These are phyloP conservation scores for Sclerodermus sp. DNA, from an alignment of 2,888 invertebrate species.

Conservation along the genomic window DNA sequence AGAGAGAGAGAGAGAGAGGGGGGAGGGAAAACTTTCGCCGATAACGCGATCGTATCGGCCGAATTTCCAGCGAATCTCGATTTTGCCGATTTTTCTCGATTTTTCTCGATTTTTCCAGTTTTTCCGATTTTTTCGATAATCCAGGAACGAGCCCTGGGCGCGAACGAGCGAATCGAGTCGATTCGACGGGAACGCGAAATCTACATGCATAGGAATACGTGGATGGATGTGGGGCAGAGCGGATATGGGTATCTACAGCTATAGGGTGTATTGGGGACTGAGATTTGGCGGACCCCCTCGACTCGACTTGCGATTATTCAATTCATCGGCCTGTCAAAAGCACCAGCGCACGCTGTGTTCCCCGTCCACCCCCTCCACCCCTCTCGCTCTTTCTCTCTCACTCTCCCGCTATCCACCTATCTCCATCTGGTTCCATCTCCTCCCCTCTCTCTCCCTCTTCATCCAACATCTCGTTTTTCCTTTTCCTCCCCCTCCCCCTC, in stretches of 20 bases:
- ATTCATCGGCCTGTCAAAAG: slow-evolving; percentile 59
- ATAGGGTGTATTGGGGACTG: slow-evolving; percentile 51
- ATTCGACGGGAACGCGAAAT: too few relatives aligned
- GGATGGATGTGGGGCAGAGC: not conserved
- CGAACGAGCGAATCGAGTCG: too few relatives aligned
- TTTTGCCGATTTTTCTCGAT: too few relatives aligned
- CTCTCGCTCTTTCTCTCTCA: slow-evolving; percentile 15
- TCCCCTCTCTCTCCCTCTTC: slow-evolving; percentile 26
- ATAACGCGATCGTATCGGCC: too few relatives aligned
- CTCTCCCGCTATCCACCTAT: slow-evolving; percentile 26
- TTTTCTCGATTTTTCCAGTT: too few relatives aligned
- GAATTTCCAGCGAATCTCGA: too few relatives aligned
- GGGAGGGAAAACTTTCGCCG: too few relatives aligned
- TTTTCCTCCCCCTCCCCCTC: slow-evolving; percentile 13
- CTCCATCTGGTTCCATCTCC: slow-evolving; percentile 17
- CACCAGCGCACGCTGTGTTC: slow-evolving; percentile 56
- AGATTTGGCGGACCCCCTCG: slow-evolving; percentile 56
- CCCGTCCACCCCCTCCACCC: slow-evolving; percentile 43
- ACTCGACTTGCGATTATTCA: slow-evolving; percentile 59
- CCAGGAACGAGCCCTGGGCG: too few relatives aligned
- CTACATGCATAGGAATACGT: too few relatives aligned
- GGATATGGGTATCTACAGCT: slow-evolving; percentile 25
- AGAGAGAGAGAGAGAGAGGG: too few relatives aligned
- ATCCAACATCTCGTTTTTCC: slow-evolving; percentile 24
- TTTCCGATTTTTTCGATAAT: too few relatives aligned